phyloP scores from a whole-genome alignment of 2,797 vertebrate genomes.

The Champsocephalus esox region DNA sequence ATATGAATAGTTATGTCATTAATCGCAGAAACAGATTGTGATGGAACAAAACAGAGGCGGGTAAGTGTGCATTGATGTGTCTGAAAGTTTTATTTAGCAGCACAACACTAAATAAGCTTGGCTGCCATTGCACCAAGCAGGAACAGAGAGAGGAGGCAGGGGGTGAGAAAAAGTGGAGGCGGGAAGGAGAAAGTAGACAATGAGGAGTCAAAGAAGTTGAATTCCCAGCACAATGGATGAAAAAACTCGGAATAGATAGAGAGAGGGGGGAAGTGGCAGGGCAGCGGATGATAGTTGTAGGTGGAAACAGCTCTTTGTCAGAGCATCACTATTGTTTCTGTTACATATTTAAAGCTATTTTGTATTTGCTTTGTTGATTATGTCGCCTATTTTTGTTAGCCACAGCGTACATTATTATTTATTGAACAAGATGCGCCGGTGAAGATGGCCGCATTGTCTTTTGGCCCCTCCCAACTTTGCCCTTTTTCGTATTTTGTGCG shows the following conservation, averaged over 20 bases:
- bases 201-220: conserved; percentile 40
- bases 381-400: conserved; percentile 35
- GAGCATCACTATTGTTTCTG: conserved; percentile 42
- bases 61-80: neutral
- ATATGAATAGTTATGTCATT: conserved; percentile 1
- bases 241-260: neutral
- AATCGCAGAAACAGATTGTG: conserved; percentile 19
- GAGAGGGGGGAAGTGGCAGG: conserved; percentile 6
- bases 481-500: no score
- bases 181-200: conserved; percentile 24
- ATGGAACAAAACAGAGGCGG: neutral
- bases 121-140: conserved; percentile 21
- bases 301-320: conserved; percentile 38
- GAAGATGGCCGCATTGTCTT: no score
- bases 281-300: conserved; percentile 40
- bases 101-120: conserved; percentile 19
- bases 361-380: conserved; percentile 53
- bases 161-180: conserved; percentile 25
- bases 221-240: conserved; percentile 21
- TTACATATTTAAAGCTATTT: conserved; percentile 68
- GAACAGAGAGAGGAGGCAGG: neutral
- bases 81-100: conserved; percentile 39
- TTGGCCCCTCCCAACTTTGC: no score
- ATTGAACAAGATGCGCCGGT: no score
- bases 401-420: conserved; percentile 14